These are phyloP conservation scores for Mallotus villosus DNA, from an alignment of 2,797 vertebrate species.

Conservation along the genomic window DNA sequence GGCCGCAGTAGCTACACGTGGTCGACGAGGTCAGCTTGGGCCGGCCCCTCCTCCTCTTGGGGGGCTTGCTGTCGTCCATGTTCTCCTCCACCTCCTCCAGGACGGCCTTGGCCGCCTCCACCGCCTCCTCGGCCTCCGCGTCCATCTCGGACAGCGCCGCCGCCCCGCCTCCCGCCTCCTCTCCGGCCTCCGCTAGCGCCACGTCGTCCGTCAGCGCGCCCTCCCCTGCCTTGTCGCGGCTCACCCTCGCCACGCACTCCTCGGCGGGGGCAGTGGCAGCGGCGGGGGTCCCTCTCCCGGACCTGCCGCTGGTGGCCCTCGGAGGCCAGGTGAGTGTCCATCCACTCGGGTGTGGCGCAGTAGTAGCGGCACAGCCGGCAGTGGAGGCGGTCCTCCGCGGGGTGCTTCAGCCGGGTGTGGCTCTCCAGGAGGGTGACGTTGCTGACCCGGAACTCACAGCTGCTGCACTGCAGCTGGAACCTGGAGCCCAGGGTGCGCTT, in stretches of 20 bases:
- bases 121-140: constrained; percentile 40
- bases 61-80: constrained; percentile 45
- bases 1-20: constrained; percentile 88
- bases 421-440: constrained; percentile 83
- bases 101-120: constrained; percentile 27
- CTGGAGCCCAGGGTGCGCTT: constrained; percentile 71
- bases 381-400: constrained; percentile 82
- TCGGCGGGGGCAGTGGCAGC: constrained; percentile 82
- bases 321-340: constrained; percentile 88
- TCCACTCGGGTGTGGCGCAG: constrained; percentile 85
- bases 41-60: constrained; percentile 80
- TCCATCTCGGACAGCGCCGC: constrained; percentile 20
- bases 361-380: constrained; percentile 90
- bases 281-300: constrained; percentile 75
- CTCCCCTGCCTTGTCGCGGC: constrained; percentile 30
- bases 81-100: constrained; percentile 50
- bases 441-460: constrained; percentile 88
- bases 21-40: constrained; percentile 81
- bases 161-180: constrained; percentile 24
- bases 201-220: constrained; percentile 52
- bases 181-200: constrained; percentile 29
- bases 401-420: constrained; percentile 85
- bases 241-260: constrained; percentile 81
- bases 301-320: constrained; percentile 84
- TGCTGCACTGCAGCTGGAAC: constrained; percentile 85